Evolutionary conservation across 1,140 invertebrate species (phyloP).

Genomic region (Trachymyrmex septentrionalis): DNA sequence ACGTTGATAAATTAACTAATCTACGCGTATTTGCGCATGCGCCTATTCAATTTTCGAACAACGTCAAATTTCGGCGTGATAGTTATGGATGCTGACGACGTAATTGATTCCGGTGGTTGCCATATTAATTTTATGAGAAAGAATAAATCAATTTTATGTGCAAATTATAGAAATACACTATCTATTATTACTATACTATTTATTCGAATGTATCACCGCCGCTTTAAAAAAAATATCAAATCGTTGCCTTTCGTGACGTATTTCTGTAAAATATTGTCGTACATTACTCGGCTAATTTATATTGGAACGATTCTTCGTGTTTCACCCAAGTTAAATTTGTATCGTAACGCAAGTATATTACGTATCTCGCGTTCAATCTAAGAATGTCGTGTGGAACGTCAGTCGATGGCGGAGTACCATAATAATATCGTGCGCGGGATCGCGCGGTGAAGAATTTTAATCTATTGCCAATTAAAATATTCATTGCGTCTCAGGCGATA

Average conservation of each 20-base stretch:
- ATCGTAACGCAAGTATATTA: not conserved
- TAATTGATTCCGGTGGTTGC: constrained; percentile 31
- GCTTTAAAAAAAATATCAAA: not conserved
- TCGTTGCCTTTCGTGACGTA: not conserved
- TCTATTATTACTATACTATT: not conserved
- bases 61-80: not conserved
- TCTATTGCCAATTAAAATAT: constrained; percentile 41
- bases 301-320: constrained; percentile 17
- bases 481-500: constrained; percentile 27
- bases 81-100: not conserved
- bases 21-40: not conserved
- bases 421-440: constrained; percentile 31
- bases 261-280: not conserved
- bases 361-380: constrained; percentile 26
- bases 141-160: not conserved
- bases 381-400: constrained; percentile 43
- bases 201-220: not conserved
- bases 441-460: constrained; percentile 39
- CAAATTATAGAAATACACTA: not conserved
- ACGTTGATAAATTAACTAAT: constrained; percentile 49
- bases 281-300: not conserved
- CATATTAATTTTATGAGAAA: not conserved
- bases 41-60: constrained; percentile 27
- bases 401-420: not conserved
- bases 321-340: constrained; percentile 12